phyloP scores from a whole-genome alignment of 2,888 invertebrate species.

The Dysmachus trigonus region DNA sequence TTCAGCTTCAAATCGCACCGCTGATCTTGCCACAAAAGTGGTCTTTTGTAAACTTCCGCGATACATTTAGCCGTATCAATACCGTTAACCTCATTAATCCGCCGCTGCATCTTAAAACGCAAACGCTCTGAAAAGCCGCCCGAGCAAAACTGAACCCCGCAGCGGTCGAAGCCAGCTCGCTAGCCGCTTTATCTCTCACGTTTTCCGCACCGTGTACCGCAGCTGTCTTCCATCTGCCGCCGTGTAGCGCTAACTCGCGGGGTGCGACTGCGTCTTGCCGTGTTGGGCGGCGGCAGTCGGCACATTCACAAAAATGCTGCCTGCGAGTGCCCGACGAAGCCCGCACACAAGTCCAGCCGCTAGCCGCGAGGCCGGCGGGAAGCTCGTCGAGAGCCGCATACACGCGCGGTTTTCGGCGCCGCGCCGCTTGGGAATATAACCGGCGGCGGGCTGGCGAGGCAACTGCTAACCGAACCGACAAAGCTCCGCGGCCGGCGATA shows the following conservation, averaged over 20 bases:
- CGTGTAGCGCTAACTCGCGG: background rate
- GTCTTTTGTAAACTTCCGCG: background rate
- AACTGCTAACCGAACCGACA: background rate
- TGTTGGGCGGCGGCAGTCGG: background rate
- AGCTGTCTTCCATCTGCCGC: background rate
- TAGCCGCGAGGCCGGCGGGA: background rate
- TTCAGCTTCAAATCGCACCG: background rate
- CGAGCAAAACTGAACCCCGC: background rate
- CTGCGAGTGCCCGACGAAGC: background rate
- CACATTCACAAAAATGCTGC: background rate
- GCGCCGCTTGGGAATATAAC: background rate
- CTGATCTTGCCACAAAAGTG: conserved; percentile 5
- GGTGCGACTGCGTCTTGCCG: background rate
- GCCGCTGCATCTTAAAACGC: background rate
- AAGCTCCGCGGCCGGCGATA: background rate
- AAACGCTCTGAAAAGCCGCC: conserved; percentile 8
- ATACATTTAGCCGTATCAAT: background rate
- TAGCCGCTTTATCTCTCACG: background rate
- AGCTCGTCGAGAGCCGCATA: background rate
- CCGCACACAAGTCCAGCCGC: background rate
- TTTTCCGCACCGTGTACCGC: background rate
- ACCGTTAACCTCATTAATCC: background rate
- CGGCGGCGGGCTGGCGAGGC: background rate
- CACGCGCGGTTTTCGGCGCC: background rate
- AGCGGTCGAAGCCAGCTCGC: background rate